These are phyloP conservation scores for Saccopteryx leptura DNA, from an alignment of 2,113 vertebrate species.

Conservation along the genomic window DNA sequence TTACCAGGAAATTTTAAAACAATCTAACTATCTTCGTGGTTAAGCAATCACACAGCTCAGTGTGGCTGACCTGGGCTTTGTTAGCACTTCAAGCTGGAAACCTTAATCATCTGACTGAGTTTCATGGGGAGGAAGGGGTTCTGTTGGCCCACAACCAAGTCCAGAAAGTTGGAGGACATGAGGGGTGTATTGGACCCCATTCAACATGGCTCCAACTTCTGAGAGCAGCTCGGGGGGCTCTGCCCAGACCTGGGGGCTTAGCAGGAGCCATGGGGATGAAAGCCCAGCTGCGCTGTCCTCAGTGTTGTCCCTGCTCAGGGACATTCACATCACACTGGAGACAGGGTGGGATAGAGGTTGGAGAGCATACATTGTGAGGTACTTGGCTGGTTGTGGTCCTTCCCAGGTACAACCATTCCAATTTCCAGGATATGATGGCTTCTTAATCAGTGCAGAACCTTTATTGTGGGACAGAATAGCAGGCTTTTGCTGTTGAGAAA, in stretches of 20 bases:
- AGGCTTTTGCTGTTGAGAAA: neutral
- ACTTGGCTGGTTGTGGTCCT: neutral
- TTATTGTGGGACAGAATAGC: neutral
- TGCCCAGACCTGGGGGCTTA: neutral
- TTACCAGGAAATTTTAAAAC: conserved; percentile 56
- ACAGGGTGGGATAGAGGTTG: neutral
- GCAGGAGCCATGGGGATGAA: neutral
- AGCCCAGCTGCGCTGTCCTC: neutral
- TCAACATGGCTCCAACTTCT: neutral
- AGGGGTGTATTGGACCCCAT: neutral
- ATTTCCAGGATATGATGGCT: neutral
- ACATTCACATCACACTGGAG: neutral
- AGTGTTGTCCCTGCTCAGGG: too few relatives aligned
- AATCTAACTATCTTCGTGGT: neutral
- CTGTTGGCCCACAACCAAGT: neutral
- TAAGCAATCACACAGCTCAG: neutral
- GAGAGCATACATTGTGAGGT: neutral
- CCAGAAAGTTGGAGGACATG: neutral
- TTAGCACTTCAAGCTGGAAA: neutral
- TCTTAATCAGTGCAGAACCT: neutral
- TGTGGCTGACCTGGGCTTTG: neutral
- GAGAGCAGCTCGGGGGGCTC: neutral
- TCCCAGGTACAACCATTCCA: neutral
- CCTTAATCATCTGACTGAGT: neutral
- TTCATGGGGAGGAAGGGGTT: neutral